Percentiles rank a stretch among this genome's conserved stretches.
Conservation (phyloP, 2,113 vertebrate species). For the Perognathus longimembris region DNA sequence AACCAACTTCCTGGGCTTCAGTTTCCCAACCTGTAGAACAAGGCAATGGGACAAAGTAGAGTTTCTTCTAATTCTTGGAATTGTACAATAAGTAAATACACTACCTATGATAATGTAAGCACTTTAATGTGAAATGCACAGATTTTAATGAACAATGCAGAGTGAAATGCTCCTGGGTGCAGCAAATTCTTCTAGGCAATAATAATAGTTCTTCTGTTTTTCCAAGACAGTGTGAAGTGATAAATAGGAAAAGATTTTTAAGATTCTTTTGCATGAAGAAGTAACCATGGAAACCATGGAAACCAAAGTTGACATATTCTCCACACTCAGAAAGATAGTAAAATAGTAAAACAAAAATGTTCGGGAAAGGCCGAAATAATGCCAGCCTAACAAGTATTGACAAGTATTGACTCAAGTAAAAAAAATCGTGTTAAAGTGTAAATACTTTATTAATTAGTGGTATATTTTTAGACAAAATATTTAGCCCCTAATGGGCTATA, state of each 20-base stretch:
- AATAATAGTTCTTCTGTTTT: neutral
- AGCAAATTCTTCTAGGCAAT: neutral
- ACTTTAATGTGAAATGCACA: neutral
- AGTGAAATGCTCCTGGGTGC: neutral
- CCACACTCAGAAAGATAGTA: neutral
- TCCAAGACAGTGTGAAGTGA: neutral
- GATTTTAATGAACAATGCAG: too few relatives aligned
- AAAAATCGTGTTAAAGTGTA: conserved; percentile 1
- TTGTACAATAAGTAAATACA: neutral
- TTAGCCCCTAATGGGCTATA: neutral
- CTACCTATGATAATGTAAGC: neutral
- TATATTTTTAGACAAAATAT: neutral
- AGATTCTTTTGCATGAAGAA: conserved; percentile 18
- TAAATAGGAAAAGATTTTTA: conserved; percentile 6
- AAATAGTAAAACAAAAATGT: neutral
- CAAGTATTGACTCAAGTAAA: neutral
- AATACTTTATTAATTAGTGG: neutral
- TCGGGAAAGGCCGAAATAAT: neutral
- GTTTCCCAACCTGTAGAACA: conserved; percentile 6
- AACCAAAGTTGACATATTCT: conserved; percentile 26
- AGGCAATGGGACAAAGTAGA: neutral
- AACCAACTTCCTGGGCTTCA: neutral
- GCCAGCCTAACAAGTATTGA: neutral
- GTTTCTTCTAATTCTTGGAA: conserved; percentile 3
- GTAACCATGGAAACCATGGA: conserved; percentile 46